phyloP scores from a whole-genome alignment of 2,113 vertebrate genomes.

The Chunga burmeisteri region DNA sequence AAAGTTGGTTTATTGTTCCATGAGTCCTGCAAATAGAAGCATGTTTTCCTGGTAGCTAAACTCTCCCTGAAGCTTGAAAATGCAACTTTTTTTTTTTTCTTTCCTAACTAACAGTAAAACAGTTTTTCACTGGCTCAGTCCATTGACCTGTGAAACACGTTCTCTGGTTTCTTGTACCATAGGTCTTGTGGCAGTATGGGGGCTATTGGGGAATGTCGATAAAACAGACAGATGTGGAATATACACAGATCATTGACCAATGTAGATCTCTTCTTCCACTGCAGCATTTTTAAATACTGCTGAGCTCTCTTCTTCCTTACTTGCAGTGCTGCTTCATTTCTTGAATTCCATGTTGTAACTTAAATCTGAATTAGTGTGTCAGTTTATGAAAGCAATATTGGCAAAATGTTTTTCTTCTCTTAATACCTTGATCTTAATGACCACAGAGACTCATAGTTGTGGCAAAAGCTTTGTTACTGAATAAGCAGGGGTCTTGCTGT shows the following conservation, averaged over 20 bases:
- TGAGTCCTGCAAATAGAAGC: not conserved
- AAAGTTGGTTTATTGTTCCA: not conserved
- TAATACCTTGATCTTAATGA: not conserved
- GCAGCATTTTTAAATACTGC: not conserved
- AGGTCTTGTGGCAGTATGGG: not conserved
- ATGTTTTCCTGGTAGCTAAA: not conserved
- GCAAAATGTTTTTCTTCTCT: not conserved
- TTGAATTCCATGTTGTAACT: not conserved
- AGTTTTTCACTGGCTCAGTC: not conserved
- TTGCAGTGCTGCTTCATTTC: not conserved
- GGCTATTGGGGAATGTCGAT: not conserved
- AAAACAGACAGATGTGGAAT: not conserved
- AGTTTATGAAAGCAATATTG: not conserved
- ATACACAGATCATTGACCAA: not conserved
- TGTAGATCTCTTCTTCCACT: not conserved
- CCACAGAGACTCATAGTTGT: rapidly evolving
- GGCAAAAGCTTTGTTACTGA: not conserved
- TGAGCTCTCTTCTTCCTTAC: not conserved
- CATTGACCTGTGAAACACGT: not conserved
- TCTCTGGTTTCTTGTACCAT: not conserved
- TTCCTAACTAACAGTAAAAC: not conserved
- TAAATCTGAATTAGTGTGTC: not conserved
- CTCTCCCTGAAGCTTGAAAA: not conserved
- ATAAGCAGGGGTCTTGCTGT: not conserved
- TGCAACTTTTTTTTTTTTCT: not conserved